Evolutionary conservation across 2,113 vertebrate genomes (phyloP).

Genomic region (Eulemur macaco): DNA sequence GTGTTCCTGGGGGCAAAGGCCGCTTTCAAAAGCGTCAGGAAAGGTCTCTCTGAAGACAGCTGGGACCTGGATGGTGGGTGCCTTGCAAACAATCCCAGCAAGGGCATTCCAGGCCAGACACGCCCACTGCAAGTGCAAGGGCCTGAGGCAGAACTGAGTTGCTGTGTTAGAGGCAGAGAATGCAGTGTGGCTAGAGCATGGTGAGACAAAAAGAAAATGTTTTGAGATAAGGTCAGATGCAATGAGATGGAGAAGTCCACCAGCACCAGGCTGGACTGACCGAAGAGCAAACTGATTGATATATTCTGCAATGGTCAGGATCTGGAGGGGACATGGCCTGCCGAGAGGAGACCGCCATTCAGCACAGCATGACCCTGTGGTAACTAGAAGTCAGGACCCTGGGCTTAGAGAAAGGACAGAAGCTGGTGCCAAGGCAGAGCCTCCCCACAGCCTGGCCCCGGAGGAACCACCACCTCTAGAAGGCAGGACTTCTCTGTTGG

Average conservation of each 20-base stretch:
- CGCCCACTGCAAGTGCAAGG: not conserved
- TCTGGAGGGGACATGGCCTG: not conserved
- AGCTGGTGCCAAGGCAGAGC: not conserved
- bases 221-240: not conserved
- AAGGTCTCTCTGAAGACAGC: not conserved
- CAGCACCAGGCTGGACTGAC: not conserved
- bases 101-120: not conserved
- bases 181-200: not conserved
- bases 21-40: not conserved
- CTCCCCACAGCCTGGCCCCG: not conserved
- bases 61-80: not conserved
- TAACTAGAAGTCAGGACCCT: not conserved
- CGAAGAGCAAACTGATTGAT: not conserved
- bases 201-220: not conserved
- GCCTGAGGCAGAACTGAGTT: not conserved
- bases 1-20: not conserved
- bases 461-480: not conserved
- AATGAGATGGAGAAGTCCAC: not conserved
- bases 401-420: not conserved
- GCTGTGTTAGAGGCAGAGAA: not conserved
- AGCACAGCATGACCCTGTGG: not conserved
- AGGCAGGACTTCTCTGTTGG: not conserved
- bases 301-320: not conserved
- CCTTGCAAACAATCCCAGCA: not conserved
- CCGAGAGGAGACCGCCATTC: not conserved